Percentiles rank a stretch among this genome's conserved stretches.
These are phyloP conservation scores for Muschampia plurimacula DNA, from an alignment of 2,888 invertebrate genomes.

Conservation along the genomic window DNA sequence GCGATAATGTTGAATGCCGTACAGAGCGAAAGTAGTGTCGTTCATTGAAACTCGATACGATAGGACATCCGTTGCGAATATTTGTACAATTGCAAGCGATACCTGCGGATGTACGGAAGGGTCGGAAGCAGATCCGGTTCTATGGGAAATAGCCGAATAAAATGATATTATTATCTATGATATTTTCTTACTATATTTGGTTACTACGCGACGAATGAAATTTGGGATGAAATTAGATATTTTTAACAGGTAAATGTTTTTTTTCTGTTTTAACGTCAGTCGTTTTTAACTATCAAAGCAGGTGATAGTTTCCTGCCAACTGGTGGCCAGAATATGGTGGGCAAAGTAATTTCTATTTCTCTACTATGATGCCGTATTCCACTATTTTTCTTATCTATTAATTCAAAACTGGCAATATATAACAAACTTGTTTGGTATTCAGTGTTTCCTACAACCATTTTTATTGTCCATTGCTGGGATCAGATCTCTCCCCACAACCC, in stretches of 20 bases:
- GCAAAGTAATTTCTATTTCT: too few relatives aligned
- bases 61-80: constrained; percentile 51
- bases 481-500: too few relatives aligned
- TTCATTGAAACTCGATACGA: constrained; percentile 49
- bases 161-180: constrained; percentile 22
- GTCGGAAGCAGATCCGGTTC: constrained; percentile 35
- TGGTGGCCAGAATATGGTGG: not conserved
- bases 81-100: constrained; percentile 61
- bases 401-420: too few relatives aligned
- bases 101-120: constrained; percentile 51
- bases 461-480: too few relatives aligned
- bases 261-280: not conserved
- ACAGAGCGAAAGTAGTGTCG: constrained; percentile 14
- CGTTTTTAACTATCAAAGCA: not conserved
- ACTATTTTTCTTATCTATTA: too few relatives aligned
- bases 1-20: not conserved
- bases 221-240: constrained; percentile 34
- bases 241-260: constrained; percentile 27
- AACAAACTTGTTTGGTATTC: too few relatives aligned
- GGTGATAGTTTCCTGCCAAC: constrained; percentile 18
- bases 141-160: constrained; percentile 31
- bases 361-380: too few relatives aligned
- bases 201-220: constrained; percentile 31
- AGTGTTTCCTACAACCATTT: too few relatives aligned
- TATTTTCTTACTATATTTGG: constrained; percentile 28